Percentiles rank a stretch among this genome's conserved stretches.
Conservation (phyloP, 2,797 vertebrate genomes). For the Numenius phaeopus region DNA sequence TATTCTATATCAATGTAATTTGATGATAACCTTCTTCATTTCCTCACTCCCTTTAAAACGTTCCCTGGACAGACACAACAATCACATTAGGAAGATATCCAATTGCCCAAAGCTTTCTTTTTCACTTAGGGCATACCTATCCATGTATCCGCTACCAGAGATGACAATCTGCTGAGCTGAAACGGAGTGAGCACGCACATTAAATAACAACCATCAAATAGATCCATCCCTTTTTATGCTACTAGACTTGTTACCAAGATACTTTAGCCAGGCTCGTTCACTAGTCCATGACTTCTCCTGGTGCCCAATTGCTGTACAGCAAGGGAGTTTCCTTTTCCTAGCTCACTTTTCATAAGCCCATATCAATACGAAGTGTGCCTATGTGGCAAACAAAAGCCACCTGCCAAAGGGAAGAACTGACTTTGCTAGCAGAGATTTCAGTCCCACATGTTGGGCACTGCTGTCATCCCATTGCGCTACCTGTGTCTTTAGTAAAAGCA, state of each 20-base stretch:
- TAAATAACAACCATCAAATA: accelerated
- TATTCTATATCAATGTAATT: not conserved
- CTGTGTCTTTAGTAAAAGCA: not conserved
- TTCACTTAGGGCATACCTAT: constrained; percentile 14
- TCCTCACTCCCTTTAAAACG: not conserved
- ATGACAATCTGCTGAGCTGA: not conserved
- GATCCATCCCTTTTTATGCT: not conserved
- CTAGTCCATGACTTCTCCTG: accelerated
- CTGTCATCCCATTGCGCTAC: not conserved
- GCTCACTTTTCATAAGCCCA: not conserved
- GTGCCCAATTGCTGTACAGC: not conserved
- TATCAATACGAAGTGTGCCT: not conserved
- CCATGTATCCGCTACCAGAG: not conserved
- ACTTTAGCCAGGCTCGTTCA: not conserved
- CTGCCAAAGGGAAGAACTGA: not conserved
- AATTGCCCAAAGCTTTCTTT: not conserved
- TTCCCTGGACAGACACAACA: not conserved
- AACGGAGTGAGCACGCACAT: accelerated
- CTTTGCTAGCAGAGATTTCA: not conserved
- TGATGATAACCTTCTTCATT: not conserved
- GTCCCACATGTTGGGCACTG: not conserved
- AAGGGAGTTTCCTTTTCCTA: not conserved
- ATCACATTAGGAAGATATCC: not conserved
- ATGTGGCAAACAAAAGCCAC: not conserved
- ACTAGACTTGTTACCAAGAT: not conserved